Percentiles rank a stretch among this genome's conserved stretches.
These are phyloP conservation scores for Mobula birostris DNA, from an alignment of 2,113 vertebrate genomes.

Conservation along the genomic window DNA sequence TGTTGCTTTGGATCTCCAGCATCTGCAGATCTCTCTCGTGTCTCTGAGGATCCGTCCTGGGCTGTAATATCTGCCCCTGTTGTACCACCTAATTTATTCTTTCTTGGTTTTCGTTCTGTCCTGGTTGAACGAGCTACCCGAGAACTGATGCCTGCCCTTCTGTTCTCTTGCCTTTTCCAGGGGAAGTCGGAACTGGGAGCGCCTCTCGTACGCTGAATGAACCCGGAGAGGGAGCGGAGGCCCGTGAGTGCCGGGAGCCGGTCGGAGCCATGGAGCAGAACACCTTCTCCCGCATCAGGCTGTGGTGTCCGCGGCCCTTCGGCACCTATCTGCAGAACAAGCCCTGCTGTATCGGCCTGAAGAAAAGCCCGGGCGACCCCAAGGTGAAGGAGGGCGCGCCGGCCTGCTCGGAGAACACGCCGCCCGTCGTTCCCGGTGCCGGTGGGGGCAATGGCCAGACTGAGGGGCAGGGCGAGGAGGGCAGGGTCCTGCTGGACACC, in stretches of 20 bases:
- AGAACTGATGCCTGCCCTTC: neutral
- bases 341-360: slow-evolving; percentile 43
- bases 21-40: too few relatives aligned
- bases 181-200: neutral
- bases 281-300: slow-evolving; percentile 79
- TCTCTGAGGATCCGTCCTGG: too few relatives aligned
- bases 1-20: too few relatives aligned
- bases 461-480: slow-evolving; percentile 44
- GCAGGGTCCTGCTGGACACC: slow-evolving; percentile 79
- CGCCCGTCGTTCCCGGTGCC: slow-evolving; percentile 55
- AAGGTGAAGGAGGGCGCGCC: slow-evolving; percentile 41
- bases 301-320: slow-evolving; percentile 87
- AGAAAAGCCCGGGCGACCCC: neutral
- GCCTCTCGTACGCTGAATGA: slow-evolving; percentile 28
- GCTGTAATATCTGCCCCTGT: too few relatives aligned
- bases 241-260: slow-evolving; percentile 37
- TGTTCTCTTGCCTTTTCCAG: neutral
- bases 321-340: slow-evolving; percentile 84
- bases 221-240: slow-evolving; percentile 46
- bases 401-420: slow-evolving; percentile 34
- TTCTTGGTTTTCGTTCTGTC: too few relatives aligned
- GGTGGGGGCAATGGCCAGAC: slow-evolving; percentile 44
- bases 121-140: neutral
- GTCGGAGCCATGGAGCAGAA: slow-evolving; percentile 70
- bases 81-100: too few relatives aligned